These are phyloP conservation scores for Pachyuromys duprasi DNA, from an alignment of 2,797 vertebrate genomes.

Conservation along the genomic window DNA sequence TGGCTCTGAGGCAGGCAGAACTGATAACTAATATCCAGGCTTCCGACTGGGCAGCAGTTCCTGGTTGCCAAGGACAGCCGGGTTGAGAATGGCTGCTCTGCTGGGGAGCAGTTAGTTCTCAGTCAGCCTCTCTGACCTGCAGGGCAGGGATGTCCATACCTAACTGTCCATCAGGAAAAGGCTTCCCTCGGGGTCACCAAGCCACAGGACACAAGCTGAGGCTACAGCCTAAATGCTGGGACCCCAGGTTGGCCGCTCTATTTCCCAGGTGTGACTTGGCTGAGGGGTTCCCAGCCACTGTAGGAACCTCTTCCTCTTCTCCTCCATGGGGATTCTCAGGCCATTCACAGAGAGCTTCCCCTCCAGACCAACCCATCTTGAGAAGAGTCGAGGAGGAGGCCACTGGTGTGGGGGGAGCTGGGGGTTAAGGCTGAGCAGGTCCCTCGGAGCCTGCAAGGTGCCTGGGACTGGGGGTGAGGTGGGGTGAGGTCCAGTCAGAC, in stretches of 20 bases:
- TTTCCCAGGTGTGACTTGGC: background rate
- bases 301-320: too few relatives aligned
- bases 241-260: background rate
- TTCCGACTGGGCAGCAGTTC: background rate
- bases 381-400: too few relatives aligned
- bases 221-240: background rate
- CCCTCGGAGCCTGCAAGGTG: too few relatives aligned
- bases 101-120: too few relatives aligned
- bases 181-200: background rate
- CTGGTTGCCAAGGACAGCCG: background rate
- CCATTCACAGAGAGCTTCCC: too few relatives aligned
- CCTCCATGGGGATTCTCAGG: too few relatives aligned
- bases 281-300: background rate
- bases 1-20: background rate
- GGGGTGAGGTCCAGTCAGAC: background rate
- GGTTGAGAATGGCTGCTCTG: too few relatives aligned
- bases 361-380: too few relatives aligned
- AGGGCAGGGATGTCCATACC: background rate
- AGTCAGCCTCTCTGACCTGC: background rate
- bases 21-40: background rate
- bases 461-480: background rate
- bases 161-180: background rate
- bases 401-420: too few relatives aligned
- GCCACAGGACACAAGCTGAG: background rate
- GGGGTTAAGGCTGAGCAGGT: too few relatives aligned